phyloP scores from a whole-genome alignment of 2,113 vertebrate species.

The Rutilus rutilus region DNA sequence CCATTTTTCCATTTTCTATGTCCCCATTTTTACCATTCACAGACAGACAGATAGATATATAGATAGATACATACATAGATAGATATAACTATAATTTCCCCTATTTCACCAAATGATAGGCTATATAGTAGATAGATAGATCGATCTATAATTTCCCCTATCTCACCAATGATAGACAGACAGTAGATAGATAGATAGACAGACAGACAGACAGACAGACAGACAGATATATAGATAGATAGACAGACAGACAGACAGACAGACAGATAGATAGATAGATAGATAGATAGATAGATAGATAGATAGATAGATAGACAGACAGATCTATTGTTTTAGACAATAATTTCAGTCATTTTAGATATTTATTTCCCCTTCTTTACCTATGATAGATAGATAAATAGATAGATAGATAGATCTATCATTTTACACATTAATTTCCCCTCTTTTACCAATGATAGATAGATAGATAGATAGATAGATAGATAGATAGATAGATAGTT shows the following conservation, averaged over 20 bases:
- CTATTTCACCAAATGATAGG: neutral
- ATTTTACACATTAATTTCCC: neutral
- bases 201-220: neutral
- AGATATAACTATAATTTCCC: neutral
- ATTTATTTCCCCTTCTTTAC: no score
- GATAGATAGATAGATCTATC: neutral
- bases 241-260: neutral
- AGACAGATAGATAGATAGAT: neutral
- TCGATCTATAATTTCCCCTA: neutral
- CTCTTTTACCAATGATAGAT: neutral
- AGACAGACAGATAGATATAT: neutral
- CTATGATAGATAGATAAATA: neutral
- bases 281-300: neutral
- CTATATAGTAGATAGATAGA: neutral
- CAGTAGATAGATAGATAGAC: neutral
- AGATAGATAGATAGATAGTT: neutral
- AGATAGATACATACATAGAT: neutral
- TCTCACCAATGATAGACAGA: neutral
- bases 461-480: neutral
- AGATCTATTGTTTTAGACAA: neutral
- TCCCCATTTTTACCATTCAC: neutral
- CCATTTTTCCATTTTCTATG: neutral
- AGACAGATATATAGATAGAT: neutral
- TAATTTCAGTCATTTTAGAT: neutral
- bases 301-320: neutral